Evolutionary conservation across 2,113 vertebrate species (phyloP), one percentile per base, ranked within the genome.

Genomic region (Syngnathoides biaculeatus): DNA sequence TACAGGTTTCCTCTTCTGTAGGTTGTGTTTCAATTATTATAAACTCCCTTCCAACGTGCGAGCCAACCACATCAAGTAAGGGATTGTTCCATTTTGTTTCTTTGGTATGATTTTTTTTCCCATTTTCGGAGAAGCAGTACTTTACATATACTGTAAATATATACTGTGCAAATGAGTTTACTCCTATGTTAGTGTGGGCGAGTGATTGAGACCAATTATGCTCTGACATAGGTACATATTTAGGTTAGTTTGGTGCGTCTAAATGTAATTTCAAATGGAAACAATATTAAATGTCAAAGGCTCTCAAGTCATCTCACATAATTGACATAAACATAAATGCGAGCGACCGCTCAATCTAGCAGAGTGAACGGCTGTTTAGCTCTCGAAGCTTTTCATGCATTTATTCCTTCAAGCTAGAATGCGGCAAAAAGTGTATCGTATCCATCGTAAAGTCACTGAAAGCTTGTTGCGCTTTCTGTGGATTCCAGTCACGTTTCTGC

Each of bases 21-120:
- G 45, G 65, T 75, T 20, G 5, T 72, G 47, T 52, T 22, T 27
- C 71, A 76, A 81, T 88, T 79, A 76, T 15, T 66, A 24, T 55
- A 14, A 43, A 43, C 43, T 17, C 15, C 15, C 3, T 3, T 43
- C 42, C 42, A 43, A 13, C 4, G 42, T 43, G 14, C 42, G 14
- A 43, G 42, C 13, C 42, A 43, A 43, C 42, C 11, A 47, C 43
- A 47, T 5, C 3, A 47, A 17, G 45, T 7, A 47, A 47, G 45
- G 45, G 6, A 20, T 7, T 47, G 15, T 15, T 47, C 45, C 19
- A 15, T 56, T 56, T 13, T 56, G 24, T 56, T 45, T 45, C 5
- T 45, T 45, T 45, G 0, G 1, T 17, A 47, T 47, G 17, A 6
- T 4, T 47, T 7, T 7, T 13, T 13, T n/a, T n/a, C n/a, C n/a